Evolutionary conservation across 1,140 invertebrate genomes (phyloP).

Genomic region (Caenorhabditis brenneri): DNA sequence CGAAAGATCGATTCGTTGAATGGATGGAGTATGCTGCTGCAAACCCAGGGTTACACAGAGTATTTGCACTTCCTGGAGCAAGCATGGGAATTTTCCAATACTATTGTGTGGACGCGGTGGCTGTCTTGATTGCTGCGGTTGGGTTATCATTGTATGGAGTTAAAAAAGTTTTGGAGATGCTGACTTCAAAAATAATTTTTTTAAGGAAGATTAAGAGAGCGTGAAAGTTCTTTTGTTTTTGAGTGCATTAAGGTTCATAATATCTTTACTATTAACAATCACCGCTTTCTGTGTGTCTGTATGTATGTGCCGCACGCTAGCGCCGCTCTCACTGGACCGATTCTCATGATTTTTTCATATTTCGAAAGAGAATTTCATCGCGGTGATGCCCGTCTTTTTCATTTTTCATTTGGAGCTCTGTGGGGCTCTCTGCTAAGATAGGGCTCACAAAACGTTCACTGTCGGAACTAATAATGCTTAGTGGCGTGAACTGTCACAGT

Average conservation of each 20-base stretch:
- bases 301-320: too few relatives aligned
- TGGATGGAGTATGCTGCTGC: conserved; percentile 47
- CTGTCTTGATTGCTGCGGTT: neutral
- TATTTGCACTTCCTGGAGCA: conserved; percentile 11
- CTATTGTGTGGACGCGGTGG: neutral
- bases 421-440: too few relatives aligned
- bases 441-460: too few relatives aligned
- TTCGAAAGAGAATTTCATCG: too few relatives aligned
- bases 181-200: neutral
- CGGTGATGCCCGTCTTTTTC: too few relatives aligned
- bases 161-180: neutral
- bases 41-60: conserved; percentile 42
- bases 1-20: conserved; percentile 25
- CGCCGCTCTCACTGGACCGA: too few relatives aligned
- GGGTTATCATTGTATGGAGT: neutral
- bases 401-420: too few relatives aligned
- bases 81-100: neutral
- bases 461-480: too few relatives aligned
- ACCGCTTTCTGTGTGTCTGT: too few relatives aligned
- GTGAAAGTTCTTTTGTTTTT: neutral
- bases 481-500: too few relatives aligned
- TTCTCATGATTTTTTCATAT: too few relatives aligned
- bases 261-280: too few relatives aligned
- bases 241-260: neutral
- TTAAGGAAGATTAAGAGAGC: neutral